Evolutionary conservation across 2,888 invertebrate species (phyloP), one percentile per base, ranked within the genome.

Genomic region (Acrobasis consociella): DNA sequence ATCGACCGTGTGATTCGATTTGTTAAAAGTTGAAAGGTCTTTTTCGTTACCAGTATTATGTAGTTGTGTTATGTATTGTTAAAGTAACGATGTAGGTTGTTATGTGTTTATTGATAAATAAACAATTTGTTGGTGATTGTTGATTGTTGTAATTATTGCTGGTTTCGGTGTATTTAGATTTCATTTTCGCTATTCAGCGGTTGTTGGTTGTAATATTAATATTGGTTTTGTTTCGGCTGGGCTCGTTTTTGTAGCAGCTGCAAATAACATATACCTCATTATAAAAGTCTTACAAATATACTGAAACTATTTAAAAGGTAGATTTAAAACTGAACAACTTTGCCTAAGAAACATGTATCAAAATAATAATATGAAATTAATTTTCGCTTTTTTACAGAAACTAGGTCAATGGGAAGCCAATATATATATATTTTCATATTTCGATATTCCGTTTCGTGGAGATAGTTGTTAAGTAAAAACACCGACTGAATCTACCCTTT

Each of bases 1-100:
- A 76, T 76, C 69, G 66, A 71, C 72, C 74, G 72, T 72, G 70
- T 51, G 67, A 74, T 72, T 73, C 55, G 58, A 70, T 55, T 62
- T 49, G 13, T 50, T 60, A 10, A 7, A 37, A 58, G 62, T 60
- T 63, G 63, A 60, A 64, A 63, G 58, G 64, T 58, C 58, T 59
- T 61, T 51, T 66, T 9, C 38, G 62, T 64, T 56, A 64, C 49
- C n/a, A 38, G 37, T 60, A 56, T 56, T 63, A 60, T 49, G 56
- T 56, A 61, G 55, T 42, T 39, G 60, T 42, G 53, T 62, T 62
- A 55, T 55, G 46, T 55, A 37, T 53, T 55, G 15, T 53, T 62
- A 37, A 11, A 16, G 49, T 53, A 49, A 62, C 53, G 38, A 49
- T 61, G 60, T 38, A 58, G 58, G 50, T 62, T 52, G 55, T 31